Evolutionary conservation across 2,113 vertebrate genomes (phyloP), one percentile per base, ranked within the genome.

Genomic region (Peucedramus taeniatus): DNA sequence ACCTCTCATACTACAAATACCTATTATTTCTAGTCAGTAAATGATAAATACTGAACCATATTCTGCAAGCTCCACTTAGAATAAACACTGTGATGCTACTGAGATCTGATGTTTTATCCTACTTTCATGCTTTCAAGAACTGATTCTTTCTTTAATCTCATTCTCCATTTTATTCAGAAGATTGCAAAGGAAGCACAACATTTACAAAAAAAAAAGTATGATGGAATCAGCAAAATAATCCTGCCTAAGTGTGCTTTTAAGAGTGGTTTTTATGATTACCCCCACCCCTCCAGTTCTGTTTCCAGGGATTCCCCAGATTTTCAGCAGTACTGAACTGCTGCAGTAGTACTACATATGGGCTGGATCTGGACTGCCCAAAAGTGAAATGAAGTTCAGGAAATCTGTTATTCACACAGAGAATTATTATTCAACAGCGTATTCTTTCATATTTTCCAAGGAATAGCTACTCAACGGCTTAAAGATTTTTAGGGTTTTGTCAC

Each of bases 1-100:
- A 97, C 69, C 26, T 92, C 71, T 89, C n/a, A 71, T 82, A 40
- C 72, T 87, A 75, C 91, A 94, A 89, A 94, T 71, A 70, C 37
- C 33, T 89, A 56, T 94, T 94, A 89, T 81, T 94, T 92, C 64
- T 83, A 60, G 47, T 91, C 68, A 33, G 13, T 21, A 56, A 63
- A 89, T 66, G 15, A 47, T 93, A 90, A 94, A 92, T 47, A 39
- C 64, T 95, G 80, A 90, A 74, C 68, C 33, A 23, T 70, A 63
- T 81, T 94, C 64, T 86, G 42, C 60, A 70, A 74, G 17, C 75
- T 90, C 47, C 4, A 1, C 51, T 81, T 89, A 63, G 39, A 92
- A 77, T 70, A 77, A 66, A 40, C 30, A n/a, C 11, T 60, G 18
- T 37, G 33, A 53, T 78, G 64, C 35, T 92, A 20, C 69, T 42